Conservation (phyloP, 1,140 invertebrate species). For the Tetramorium parvispinum region DNA sequence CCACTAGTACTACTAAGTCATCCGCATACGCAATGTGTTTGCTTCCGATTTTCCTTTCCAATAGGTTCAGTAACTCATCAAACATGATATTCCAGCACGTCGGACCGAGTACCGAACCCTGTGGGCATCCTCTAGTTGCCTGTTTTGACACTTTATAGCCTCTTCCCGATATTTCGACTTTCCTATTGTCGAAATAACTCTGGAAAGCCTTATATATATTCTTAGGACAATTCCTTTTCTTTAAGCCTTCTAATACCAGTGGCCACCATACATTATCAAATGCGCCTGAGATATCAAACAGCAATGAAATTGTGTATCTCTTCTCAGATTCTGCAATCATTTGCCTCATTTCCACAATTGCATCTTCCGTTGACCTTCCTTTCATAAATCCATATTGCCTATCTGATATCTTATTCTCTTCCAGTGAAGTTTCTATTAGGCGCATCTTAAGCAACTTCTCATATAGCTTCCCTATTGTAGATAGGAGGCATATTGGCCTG, state of each 20-base stretch:
- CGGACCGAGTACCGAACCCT: no score
- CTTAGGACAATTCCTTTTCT: not conserved
- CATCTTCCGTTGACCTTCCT: not conserved
- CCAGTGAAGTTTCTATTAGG: fast-evolving
- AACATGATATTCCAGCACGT: no score
- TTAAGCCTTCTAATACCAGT: not conserved
- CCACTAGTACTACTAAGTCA: no score
- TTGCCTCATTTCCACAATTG: not conserved
- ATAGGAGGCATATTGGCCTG: not conserved
- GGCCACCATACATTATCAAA: not conserved
- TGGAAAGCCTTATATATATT: not conserved
- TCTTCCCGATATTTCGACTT: not conserved
- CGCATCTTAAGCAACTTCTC: not conserved
- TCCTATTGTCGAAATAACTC: not conserved
- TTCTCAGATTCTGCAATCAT: fast-evolving
- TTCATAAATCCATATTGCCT: not conserved
- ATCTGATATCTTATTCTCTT: fast-evolving
- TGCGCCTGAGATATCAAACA: not conserved
- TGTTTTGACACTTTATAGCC: not conserved
- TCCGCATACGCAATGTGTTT: no score
- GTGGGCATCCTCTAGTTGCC: no score
- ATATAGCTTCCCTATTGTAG: not conserved
- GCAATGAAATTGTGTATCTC: not conserved
- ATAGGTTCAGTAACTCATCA: no score
- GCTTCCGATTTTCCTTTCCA: no score